Evolutionary conservation across 2,797 vertebrate species (phyloP).

Genomic region (Clamator glandarius): DNA sequence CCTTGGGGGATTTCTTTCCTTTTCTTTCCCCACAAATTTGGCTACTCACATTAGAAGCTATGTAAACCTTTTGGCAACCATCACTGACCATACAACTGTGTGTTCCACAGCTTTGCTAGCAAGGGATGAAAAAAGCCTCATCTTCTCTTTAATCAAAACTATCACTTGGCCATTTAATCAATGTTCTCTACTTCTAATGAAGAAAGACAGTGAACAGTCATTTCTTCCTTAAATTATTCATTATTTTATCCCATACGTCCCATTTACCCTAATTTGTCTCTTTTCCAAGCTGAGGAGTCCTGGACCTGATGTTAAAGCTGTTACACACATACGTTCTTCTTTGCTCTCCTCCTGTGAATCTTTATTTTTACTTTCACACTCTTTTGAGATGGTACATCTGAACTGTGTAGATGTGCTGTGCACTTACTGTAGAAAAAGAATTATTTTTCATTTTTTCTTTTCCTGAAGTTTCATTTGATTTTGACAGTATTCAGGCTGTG

Average conservation of each 20-base stretch:
- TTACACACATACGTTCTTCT: neutral
- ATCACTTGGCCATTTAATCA: neutral
- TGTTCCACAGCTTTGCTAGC: neutral
- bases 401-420: neutral
- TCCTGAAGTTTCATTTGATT: neutral
- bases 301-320: neutral
- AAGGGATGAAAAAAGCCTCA: neutral
- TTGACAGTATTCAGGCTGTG: neutral
- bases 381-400: neutral
- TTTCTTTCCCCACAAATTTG: constrained; percentile 6
- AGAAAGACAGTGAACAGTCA: neutral
- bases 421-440: neutral
- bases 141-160: neutral
- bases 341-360: neutral
- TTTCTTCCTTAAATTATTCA: neutral
- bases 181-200: neutral
- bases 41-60: constrained; percentile 8
- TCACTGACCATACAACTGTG: neutral
- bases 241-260: neutral
- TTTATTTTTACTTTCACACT: neutral
- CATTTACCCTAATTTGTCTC: neutral
- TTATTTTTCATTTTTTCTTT: neutral
- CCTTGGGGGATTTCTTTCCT: neutral
- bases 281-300: neutral
- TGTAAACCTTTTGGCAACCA: constrained; percentile 6